Conservation (phyloP, 1,140 invertebrate genomes). For the Drosophila persimilis region DNA sequence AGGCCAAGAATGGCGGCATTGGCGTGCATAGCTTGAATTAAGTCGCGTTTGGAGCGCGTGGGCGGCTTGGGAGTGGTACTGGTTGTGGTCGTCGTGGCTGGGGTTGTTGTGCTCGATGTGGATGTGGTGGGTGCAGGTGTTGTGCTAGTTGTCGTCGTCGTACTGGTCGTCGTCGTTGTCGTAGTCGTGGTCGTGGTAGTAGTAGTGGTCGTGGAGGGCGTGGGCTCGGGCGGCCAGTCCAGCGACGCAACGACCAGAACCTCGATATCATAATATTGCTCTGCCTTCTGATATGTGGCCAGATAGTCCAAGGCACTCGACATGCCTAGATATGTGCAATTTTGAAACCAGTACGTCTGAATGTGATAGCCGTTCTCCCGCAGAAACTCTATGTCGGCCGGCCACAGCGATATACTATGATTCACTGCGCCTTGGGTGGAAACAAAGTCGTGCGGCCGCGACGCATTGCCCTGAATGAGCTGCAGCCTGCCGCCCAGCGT, state of each 20-base stretch:
- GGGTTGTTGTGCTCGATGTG: slow-evolving; percentile 26
- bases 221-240: slow-evolving; percentile 86
- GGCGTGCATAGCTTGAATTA: slow-evolving; percentile 63
- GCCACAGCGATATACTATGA: slow-evolving; percentile 85
- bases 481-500: slow-evolving; percentile 87
- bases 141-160: slow-evolving; percentile 76
- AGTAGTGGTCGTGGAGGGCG: slow-evolving; percentile 85
- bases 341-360: slow-evolving; percentile 90
- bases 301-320: slow-evolving; percentile 85
- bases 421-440: slow-evolving; percentile 85
- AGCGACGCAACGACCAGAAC: slow-evolving; percentile 88
- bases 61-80: slow-evolving; percentile 39
- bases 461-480: slow-evolving; percentile 86
- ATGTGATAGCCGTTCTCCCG: slow-evolving; percentile 86
- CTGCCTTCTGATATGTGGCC: slow-evolving; percentile 86
- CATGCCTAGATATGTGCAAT: slow-evolving; percentile 88
- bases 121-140: slow-evolving; percentile 55
- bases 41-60: slow-evolving; percentile 60
- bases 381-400: slow-evolving; percentile 86
- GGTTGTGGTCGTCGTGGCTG: slow-evolving; percentile 41
- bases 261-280: slow-evolving; percentile 87
- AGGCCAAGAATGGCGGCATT: slow-evolving; percentile 64
- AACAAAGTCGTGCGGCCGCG: slow-evolving; percentile 85
- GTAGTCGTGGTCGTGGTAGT: slow-evolving; percentile 84
- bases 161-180: slow-evolving; percentile 84